Evolutionary conservation across 2,113 vertebrate genomes (phyloP).

Genomic region (Panthera leo): DNA sequence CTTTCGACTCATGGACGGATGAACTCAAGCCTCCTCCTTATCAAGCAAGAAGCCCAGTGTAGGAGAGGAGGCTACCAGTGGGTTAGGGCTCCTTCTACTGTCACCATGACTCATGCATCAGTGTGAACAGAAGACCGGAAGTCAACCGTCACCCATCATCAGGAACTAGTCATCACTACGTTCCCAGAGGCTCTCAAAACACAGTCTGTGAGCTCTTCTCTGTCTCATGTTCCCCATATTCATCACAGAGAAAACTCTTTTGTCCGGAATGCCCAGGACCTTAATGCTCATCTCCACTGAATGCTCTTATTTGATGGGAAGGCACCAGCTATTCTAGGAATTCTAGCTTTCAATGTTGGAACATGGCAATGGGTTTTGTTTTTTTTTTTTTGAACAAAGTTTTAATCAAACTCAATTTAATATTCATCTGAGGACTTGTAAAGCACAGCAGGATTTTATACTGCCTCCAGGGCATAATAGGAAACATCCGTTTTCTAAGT

Average conservation of each 20-base stretch:
- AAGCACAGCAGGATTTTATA: background rate
- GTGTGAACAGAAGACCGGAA: background rate
- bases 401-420: constrained; percentile 56
- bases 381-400: constrained; percentile 9
- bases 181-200: background rate
- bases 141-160: background rate
- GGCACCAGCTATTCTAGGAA: background rate
- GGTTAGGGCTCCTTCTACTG: rapidly evolving
- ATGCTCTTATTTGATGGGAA: constrained; percentile 16
- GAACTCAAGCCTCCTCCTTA: background rate
- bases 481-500: constrained; percentile 28
- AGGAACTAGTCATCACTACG: too few species aligned
- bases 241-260: background rate
- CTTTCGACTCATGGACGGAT: background rate
- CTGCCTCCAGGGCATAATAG: constrained; percentile 27
- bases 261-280: background rate
- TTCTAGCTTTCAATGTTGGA: background rate
- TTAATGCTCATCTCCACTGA: background rate
- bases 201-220: background rate
- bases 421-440: constrained; percentile 53
- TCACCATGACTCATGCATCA: background rate
- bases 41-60: background rate
- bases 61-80: background rate
- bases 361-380: background rate
- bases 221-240: background rate